Evolutionary conservation across 1,140 invertebrate genomes (phyloP), one percentile per base, ranked within the genome.

Genomic region (Dendroctonus ponderosae): DNA sequence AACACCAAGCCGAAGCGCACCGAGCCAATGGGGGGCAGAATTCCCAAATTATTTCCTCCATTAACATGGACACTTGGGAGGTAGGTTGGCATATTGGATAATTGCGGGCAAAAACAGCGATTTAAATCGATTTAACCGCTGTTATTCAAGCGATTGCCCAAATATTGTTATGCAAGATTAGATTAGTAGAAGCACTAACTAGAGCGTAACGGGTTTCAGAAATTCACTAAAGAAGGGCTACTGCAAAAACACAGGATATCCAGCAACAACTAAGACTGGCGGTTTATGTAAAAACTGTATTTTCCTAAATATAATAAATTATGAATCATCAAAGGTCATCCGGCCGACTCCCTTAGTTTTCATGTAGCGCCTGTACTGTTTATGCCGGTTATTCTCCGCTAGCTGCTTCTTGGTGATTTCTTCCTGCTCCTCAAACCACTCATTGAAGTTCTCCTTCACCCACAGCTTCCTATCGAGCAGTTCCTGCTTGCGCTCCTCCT

Each of bases 371-470:
- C 91, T 80, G 72, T 92, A 92, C 62, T 89, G 85, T 79, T 92
- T 92, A 74, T 91, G 89, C 74, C 86, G 84, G 49, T 87, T 87
- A 81, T 85, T 91, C 77, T 91, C 88, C 7, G 90, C 89, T 72
- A 92, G 76, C 77, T 91, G 87, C 68, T 87, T 88, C 74, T 92
- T 93, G 70, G 87, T 84, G 76, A 92, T 89, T 70, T 92, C 91
- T 71, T 96, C 92, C 79, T 92, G 87, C 67, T 87, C 82, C 68
- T 85, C 79, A 77, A 93, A 92, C 92, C 92, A 96, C 61, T 76
- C 83, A 52, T 80, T 70, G 80, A 91, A 95, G 42, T 93, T 91
- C 38, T 89, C 86, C 74, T 86, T 86, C 44, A 89, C 86, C 94
- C 94, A 96, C 39, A 96, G 78, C 75, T 94, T 87, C 72, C 85